Conservation (phyloP, 2,113 vertebrate species). For the Poicephalus meyeri region DNA sequence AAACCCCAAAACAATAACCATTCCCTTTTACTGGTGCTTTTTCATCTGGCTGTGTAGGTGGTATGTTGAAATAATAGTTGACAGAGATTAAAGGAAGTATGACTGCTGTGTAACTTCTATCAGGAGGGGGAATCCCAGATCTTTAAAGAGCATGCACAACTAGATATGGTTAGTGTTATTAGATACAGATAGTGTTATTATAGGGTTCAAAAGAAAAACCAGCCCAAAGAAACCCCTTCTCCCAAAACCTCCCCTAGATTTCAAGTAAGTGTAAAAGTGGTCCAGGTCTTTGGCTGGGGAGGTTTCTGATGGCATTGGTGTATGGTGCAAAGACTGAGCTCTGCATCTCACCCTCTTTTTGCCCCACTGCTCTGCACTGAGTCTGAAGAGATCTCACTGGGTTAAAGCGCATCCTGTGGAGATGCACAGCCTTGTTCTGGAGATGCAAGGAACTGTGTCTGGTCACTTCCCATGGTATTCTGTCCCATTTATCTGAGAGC, state of each 20-base stretch:
- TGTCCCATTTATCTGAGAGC: background rate
- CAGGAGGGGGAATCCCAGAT: conserved; percentile 49
- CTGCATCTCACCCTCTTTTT: background rate
- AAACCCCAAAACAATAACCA: conserved; percentile 1
- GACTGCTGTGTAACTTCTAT: background rate
- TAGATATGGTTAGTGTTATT: background rate
- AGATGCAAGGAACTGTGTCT: background rate
- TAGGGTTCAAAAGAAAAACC: background rate
- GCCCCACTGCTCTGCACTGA: background rate
- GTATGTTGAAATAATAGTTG: background rate
- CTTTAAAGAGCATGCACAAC: background rate
- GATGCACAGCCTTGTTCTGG: background rate
- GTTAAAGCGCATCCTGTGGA: background rate
- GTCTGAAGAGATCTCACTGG: background rate
- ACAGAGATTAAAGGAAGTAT: conserved; percentile 44
- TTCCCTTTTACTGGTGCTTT: conserved; percentile 7
- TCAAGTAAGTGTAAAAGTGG: background rate
- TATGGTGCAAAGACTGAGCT: background rate
- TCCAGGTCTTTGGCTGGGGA: background rate
- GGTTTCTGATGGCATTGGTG: background rate
- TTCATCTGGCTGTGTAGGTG: conserved; percentile 51
- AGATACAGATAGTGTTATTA: background rate
- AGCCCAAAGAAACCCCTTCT: background rate
- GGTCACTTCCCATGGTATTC: background rate
- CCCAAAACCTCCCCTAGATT: background rate